These are phyloP conservation scores for Melanotaenia boesemani DNA, from an alignment of 2,797 vertebrate species.

Conservation along the genomic window DNA sequence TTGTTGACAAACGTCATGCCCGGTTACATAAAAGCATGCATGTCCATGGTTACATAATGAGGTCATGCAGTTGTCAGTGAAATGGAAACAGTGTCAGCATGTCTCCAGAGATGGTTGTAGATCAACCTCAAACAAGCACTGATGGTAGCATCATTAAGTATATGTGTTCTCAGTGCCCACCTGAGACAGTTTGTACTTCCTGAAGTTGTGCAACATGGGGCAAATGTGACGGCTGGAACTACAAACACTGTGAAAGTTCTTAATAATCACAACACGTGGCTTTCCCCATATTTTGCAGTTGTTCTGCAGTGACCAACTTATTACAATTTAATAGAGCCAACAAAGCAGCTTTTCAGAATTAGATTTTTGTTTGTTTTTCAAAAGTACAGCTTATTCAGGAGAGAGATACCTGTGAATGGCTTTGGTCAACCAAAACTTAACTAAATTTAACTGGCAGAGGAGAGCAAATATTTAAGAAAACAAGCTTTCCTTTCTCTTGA, in stretches of 20 bases:
- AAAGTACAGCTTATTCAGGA: slow-evolving; percentile 27
- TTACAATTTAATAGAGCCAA: slow-evolving; percentile 3
- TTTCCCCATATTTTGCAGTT: background rate
- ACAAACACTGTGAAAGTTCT: background rate
- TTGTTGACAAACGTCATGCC: slow-evolving; percentile 25
- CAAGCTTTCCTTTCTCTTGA: background rate
- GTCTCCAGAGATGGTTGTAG: slow-evolving; percentile 8
- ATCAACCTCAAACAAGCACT: slow-evolving; percentile 21
- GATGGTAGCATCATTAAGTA: slow-evolving; percentile 18
- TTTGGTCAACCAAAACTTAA: background rate
- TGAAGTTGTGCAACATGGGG: background rate
- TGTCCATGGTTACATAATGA: slow-evolving; percentile 54
- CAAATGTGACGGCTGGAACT: background rate
- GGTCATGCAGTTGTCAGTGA: slow-evolving; percentile 31
- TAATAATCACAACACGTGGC: background rate
- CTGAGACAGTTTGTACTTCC: background rate
- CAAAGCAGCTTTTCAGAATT: slow-evolving; percentile 30
- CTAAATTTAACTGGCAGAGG: background rate
- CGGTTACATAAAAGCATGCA: slow-evolving; percentile 58
- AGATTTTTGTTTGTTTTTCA: background rate
- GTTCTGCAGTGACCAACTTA: background rate
- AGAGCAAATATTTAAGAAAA: background rate
- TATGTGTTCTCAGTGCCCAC: background rate
- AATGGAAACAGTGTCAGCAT: slow-evolving; percentile 39
- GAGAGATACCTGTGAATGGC: background rate